These are phyloP conservation scores for Pleuronectes platessa DNA, from an alignment of 2,113 vertebrate species.

Conservation along the genomic window DNA sequence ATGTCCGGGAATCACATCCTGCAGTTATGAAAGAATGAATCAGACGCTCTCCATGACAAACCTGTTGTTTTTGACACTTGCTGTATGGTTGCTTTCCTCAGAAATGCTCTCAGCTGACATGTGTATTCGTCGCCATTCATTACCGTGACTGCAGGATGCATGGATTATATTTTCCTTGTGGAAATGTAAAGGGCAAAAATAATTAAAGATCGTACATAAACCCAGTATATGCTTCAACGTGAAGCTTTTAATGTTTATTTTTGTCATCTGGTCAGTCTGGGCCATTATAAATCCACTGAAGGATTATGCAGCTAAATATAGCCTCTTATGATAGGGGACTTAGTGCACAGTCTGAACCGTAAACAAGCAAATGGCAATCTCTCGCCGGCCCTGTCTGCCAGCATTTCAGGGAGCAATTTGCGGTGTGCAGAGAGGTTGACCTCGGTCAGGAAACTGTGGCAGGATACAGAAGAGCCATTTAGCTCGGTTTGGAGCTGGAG, in stretches of 20 bases:
- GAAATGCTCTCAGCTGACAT: not conserved
- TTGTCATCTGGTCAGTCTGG: conserved; percentile 66
- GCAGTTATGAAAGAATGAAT: not conserved
- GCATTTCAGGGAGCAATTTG: conserved; percentile 73
- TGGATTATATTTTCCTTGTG: conserved; percentile 5
- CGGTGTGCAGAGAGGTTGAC: conserved; percentile 66
- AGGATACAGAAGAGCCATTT: conserved; percentile 55
- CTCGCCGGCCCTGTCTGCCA: conserved; percentile 41
- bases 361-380: conserved; percentile 77
- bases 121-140: conserved; percentile 33
- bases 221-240: conserved; percentile 32
- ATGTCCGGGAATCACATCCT: not conserved
- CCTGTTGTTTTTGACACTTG: conserved; percentile 2
- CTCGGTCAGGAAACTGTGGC: conserved; percentile 66
- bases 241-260: conserved; percentile 57
- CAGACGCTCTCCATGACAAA: not conserved
- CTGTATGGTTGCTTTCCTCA: not conserved
- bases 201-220: conserved; percentile 75
- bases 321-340: conserved; percentile 57
- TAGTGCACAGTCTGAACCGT: conserved; percentile 60
- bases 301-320: conserved; percentile 79
- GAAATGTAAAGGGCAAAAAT: conserved; percentile 37
- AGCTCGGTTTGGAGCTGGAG: conserved; percentile 44
- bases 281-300: conserved; percentile 77
- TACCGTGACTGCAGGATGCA: conserved; percentile 15